Evolutionary conservation across 2,797 vertebrate species (phyloP).

Genomic region (Podargus strigoides): DNA sequence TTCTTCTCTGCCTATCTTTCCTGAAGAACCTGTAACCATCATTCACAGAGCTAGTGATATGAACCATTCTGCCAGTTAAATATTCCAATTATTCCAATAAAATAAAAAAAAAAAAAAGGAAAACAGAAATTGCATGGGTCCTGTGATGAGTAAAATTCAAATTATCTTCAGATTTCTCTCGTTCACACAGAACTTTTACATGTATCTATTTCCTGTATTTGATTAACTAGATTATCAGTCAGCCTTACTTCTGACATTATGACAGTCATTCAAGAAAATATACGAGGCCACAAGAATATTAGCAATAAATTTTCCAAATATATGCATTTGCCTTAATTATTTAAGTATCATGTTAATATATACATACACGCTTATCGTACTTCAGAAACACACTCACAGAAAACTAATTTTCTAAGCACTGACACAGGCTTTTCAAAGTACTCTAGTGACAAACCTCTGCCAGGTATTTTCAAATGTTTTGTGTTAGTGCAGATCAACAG

Average conservation of each 20-base stretch:
- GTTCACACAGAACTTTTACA: not conserved
- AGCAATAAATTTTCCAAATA: not conserved
- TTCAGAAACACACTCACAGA: not conserved
- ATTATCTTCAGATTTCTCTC: not conserved
- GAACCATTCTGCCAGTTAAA: not conserved
- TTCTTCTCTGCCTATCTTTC: not conserved
- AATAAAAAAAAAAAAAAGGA: not conserved
- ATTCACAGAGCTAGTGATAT: not conserved
- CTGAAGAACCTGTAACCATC: not conserved
- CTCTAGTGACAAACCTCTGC: not conserved
- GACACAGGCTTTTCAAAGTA: not conserved
- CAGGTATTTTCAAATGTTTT: not conserved
- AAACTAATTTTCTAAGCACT: not conserved
- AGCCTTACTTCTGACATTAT: not conserved
- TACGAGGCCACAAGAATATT: not conserved
- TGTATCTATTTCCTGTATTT: not conserved
- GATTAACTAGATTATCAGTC: not conserved
- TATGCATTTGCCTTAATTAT: not conserved
- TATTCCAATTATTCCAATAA: not conserved
- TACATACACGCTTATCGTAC: accelerated
- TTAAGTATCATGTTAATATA: not conserved
- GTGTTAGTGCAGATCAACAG: not conserved
- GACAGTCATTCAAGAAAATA: not conserved
- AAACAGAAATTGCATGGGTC: not conserved
- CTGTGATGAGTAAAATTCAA: not conserved